Conservation (phyloP, 2,888 invertebrate genomes). For the Patella pellucida region DNA sequence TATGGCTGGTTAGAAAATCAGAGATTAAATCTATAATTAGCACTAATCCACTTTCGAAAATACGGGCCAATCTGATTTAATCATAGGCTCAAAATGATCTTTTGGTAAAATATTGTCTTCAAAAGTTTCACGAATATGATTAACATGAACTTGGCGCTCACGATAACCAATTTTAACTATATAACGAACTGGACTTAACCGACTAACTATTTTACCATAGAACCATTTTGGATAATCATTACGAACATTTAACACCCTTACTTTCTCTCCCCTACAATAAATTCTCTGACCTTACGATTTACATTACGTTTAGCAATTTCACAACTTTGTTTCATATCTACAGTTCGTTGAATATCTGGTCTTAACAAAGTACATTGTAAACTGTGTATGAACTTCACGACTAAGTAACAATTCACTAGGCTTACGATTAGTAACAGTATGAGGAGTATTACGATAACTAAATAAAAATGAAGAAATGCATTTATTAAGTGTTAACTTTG, state of each 20-base stretch:
- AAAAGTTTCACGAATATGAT: not conserved
- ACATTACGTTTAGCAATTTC: conserved; percentile 10
- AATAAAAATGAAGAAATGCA: not conserved
- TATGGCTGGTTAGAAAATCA: too few relatives aligned
- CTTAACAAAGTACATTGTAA: conserved; percentile 7
- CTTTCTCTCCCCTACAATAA: conserved; percentile 7
- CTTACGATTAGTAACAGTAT: too few relatives aligned
- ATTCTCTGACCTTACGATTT: conserved; percentile 8
- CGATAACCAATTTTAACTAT: not conserved
- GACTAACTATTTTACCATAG: not conserved
- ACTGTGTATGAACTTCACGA: not conserved
- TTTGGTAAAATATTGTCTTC: not conserved
- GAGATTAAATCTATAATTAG: too few relatives aligned
- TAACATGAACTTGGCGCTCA: conserved; percentile 1
- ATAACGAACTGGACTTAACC: conserved; percentile 2
- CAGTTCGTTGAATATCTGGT: not conserved
- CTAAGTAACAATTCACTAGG: too few relatives aligned
- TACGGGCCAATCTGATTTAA: not conserved
- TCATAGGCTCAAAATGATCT: not conserved
- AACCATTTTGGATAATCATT: not conserved
- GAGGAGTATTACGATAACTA: conserved; percentile 14
- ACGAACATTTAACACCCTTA: conserved; percentile 6
- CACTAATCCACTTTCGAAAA: too few relatives aligned
- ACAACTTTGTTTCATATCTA: not conserved
- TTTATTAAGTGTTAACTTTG: not conserved